Conservation (phyloP, 1,140 invertebrate species). For the Argopecten irradians region DNA sequence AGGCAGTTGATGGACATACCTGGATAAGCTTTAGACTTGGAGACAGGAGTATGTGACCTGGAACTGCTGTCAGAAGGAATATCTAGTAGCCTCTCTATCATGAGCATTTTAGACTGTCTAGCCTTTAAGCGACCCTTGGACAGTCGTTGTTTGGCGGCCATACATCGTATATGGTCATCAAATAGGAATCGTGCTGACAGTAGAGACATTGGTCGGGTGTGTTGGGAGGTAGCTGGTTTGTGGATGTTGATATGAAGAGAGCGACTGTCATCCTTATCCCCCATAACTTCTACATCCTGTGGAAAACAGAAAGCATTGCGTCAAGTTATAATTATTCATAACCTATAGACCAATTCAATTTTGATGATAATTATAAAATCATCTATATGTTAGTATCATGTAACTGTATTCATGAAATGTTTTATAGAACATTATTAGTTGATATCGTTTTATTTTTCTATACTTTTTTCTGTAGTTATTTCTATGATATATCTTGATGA, state of each 20-base stretch:
- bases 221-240: slow-evolving; percentile 80
- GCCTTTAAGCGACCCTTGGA: slow-evolving; percentile 93
- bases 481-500: too few relatives aligned
- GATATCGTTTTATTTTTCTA: too few relatives aligned
- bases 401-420: too few relatives aligned
- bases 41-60: slow-evolving; percentile 42
- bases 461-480: too few relatives aligned
- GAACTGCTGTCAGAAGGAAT: slow-evolving; percentile 78
- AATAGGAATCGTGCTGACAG: slow-evolving; percentile 96
- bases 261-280: slow-evolving; percentile 97
- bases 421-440: too few relatives aligned
- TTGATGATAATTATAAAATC: too few relatives aligned
- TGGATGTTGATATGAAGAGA: slow-evolving; percentile 96
- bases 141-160: slow-evolving; percentile 90
- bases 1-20: slow-evolving; percentile 46
- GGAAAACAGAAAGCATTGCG: too few relatives aligned
- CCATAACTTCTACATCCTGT: slow-evolving; percentile 84
- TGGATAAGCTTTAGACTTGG: slow-evolving; percentile 60
- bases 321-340: too few relatives aligned
- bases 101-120: slow-evolving; percentile 86
- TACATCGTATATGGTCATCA: slow-evolving; percentile 98
- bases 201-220: slow-evolving; percentile 80
- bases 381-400: too few relatives aligned
- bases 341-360: too few relatives aligned
- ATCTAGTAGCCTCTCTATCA: slow-evolving; percentile 94